Base-by-base conservation (phyloP, 2,797 vertebrate species). In the Phrynocephalus vlangalii region DNA sequence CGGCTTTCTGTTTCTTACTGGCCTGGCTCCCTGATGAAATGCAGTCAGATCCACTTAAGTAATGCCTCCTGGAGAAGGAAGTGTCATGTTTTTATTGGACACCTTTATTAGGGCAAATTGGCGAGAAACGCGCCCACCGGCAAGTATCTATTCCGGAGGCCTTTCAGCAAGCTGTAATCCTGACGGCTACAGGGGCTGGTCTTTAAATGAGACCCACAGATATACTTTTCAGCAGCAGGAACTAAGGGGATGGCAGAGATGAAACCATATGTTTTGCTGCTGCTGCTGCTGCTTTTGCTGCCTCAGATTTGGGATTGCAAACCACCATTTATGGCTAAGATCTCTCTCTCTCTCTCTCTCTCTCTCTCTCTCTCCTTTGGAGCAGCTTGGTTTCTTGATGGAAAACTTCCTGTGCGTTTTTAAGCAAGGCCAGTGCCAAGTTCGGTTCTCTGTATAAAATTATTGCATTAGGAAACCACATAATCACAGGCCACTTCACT, bases 1-100 rank as follows among this genome's bases (percentile, higher is more conserved):
- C 93, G 88, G 88, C 92, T 79, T 92, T 90, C 91, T 88, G 82
- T 90, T 95, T 93, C 96, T 96, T 92, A 60, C 75, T 79, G 94
- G 89, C 86, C 86, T 10, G 5, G 96, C 95, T 96, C 88, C 88
- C 91, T 95, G 95, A 96, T 93, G 93, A 95, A 97, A 95, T 79
- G 86, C 90, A 96, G 95, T 44, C 87, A 83, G 84, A 60, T 70
- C 87, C 76, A 87, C 86, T 92, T 93, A 80, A 83, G 86, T 88
- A 85, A 91, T 22, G 15, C 11, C 79, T 91, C 70, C 87, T 82
- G 82, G 80, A 90, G 83, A 81, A 91, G 79, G 73, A 89, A 90
- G 72, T 84, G 44, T 79, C 0, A 1, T 80, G 63, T 75, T 79
- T 95, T 84, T 86, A 79, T 88, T 90, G 91, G 90, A 82, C 38